phyloP scores from a whole-genome alignment of 2,888 invertebrate species.

The Caenorhabditis plicata region DNA sequence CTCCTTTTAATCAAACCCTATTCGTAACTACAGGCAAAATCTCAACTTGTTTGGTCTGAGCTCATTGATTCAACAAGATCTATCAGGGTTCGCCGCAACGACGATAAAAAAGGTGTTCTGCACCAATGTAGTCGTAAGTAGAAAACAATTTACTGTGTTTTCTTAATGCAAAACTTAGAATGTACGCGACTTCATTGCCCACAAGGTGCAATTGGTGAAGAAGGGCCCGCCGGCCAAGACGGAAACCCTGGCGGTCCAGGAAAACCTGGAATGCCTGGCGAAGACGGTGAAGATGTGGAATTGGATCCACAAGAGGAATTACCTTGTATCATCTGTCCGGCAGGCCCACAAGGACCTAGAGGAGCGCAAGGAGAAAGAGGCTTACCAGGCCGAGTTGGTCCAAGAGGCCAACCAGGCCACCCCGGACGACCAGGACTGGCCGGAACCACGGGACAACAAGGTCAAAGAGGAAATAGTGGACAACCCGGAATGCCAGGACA shows the following conservation, averaged over 20 bases:
- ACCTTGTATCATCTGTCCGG: slow-evolving; percentile 54
- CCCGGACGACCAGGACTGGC: slow-evolving; percentile 37
- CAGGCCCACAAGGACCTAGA: slow-evolving; percentile 47
- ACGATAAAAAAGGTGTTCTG: slow-evolving; percentile 33
- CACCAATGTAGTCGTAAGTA: slow-evolving; percentile 48
- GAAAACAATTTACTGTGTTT: neutral
- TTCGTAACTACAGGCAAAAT: slow-evolving; percentile 19
- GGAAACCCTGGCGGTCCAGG: slow-evolving; percentile 55
- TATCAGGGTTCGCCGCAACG: slow-evolving; percentile 22
- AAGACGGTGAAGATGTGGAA: slow-evolving; percentile 43
- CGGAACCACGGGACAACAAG: slow-evolving; percentile 36
- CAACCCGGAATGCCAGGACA: slow-evolving; percentile 34
- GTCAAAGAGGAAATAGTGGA: slow-evolving; percentile 39
- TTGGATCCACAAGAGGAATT: slow-evolving; percentile 43
- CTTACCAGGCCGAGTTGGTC: slow-evolving; percentile 26
- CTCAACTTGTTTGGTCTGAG: slow-evolving; percentile 41
- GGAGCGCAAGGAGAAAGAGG: slow-evolving; percentile 52
- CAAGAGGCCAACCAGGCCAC: slow-evolving; percentile 35
- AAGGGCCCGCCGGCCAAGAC: slow-evolving; percentile 51
- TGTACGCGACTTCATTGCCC: slow-evolving; percentile 53
- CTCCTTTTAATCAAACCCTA: neutral
- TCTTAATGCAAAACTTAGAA: slow-evolving; percentile 41
- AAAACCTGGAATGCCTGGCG: slow-evolving; percentile 39
- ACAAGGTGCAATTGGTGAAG: slow-evolving; percentile 46
- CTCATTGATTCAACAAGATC: slow-evolving; percentile 30